Percentiles rank a stretch among this genome's conserved stretches.
Conservation (phyloP, 2,113 vertebrate species). For the Siniperca knerii region DNA sequence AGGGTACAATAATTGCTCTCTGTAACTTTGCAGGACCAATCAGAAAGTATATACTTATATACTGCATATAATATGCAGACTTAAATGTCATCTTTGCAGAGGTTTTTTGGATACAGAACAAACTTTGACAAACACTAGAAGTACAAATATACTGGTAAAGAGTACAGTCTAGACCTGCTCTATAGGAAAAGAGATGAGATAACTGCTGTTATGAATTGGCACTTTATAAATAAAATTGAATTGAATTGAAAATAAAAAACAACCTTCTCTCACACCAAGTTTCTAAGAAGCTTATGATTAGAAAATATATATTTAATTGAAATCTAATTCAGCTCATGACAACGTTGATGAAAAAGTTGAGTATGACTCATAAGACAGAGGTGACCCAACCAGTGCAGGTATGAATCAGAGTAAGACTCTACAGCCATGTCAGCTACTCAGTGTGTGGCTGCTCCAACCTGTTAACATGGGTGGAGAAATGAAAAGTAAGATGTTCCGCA, state of each 20-base stretch:
- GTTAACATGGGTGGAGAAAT: no score
- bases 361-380: background rate
- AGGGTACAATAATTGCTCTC: background rate
- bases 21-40: background rate
- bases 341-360: background rate
- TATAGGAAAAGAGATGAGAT: no score
- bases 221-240: no score
- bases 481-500: no score
- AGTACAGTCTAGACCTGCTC: no score
- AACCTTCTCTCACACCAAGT: background rate
- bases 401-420: background rate
- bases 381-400: background rate
- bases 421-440: background rate
- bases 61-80: background rate
- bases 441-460: no score
- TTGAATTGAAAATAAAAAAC: background rate
- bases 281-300: slow-evolving; percentile 17
- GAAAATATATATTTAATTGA: slow-evolving; percentile 26
- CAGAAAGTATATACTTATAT: background rate
- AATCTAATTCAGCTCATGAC: slow-evolving; percentile 2
- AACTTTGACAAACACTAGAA: slow-evolving; percentile 18
- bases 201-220: no score
- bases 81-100: background rate
- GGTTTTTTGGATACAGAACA: background rate
- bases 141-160: no score